phyloP scores from a whole-genome alignment of 2,113 vertebrate genomes.

The Lonchura striata region DNA sequence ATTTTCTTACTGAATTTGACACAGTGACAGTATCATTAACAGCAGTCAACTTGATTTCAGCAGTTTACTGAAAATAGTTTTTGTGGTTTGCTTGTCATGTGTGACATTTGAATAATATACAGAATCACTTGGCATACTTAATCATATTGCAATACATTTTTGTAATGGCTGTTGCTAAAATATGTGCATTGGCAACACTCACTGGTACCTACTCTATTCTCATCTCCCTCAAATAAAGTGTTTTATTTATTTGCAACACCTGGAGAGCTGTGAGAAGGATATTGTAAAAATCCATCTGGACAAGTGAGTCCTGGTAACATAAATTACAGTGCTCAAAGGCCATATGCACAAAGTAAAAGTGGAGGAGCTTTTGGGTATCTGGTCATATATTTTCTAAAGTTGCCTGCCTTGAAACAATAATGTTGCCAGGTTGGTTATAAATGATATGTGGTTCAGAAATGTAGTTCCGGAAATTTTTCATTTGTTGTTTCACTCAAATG shows the following conservation, averaged over 20 bases:
- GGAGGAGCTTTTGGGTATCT: slow-evolving; percentile 17
- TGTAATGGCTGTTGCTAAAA: slow-evolving; percentile 1
- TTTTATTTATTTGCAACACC: slow-evolving; percentile 62
- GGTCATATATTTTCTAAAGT: slow-evolving; percentile 31
- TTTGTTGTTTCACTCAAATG: not conserved
- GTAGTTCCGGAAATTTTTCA: not conserved
- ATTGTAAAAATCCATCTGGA: slow-evolving; percentile 57
- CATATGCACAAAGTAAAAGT: slow-evolving; percentile 43
- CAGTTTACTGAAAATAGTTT: not conserved
- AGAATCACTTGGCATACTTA: not conserved
- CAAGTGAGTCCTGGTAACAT: slow-evolving; percentile 25
- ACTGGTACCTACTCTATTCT: not conserved
- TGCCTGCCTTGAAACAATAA: slow-evolving; percentile 19
- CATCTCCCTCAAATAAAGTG: slow-evolving; percentile 36
- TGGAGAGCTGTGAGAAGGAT: slow-evolving; percentile 40
- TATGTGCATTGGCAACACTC: not conserved
- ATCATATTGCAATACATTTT: not conserved
- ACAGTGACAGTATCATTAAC: not conserved
- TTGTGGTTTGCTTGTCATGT: not conserved
- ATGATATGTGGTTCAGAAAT: not conserved
- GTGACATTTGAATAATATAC: not conserved
- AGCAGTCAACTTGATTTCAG: not conserved
- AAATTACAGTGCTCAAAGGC: slow-evolving; percentile 22
- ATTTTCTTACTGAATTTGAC: not conserved
- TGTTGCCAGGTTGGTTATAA: slow-evolving; percentile 29